phyloP scores from a whole-genome alignment of 1,140 invertebrate genomes.

The Neoseiulus cucumeris region DNA sequence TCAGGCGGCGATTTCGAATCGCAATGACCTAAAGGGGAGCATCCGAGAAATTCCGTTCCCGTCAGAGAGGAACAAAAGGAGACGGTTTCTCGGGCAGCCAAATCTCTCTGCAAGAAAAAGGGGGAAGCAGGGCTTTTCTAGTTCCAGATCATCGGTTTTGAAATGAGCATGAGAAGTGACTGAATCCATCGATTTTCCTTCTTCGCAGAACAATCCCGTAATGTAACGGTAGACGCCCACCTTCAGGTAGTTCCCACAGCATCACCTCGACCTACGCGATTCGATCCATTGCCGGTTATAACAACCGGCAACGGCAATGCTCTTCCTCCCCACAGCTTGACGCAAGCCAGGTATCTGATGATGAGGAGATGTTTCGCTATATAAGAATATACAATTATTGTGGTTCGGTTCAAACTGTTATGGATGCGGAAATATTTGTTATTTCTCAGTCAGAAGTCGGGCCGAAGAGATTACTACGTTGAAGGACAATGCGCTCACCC shows the following conservation, averaged over 20 bases:
- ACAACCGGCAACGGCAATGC: background rate
- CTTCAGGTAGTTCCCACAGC: background rate
- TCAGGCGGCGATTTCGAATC: too few relatives aligned
- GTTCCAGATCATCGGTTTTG: too few relatives aligned
- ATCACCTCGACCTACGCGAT: background rate
- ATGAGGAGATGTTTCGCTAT: background rate
- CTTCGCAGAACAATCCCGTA: background rate
- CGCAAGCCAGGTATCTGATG: background rate
- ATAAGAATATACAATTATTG: background rate
- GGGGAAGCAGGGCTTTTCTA: too few relatives aligned
- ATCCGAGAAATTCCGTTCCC: too few relatives aligned
- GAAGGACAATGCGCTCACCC: background rate
- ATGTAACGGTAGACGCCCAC: constrained; percentile 1
- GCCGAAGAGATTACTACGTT: background rate
- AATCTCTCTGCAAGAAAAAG: too few relatives aligned
- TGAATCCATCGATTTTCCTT: background rate
- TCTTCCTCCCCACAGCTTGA: background rate
- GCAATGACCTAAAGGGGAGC: too few relatives aligned
- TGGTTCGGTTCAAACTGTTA: background rate
- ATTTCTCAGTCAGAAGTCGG: background rate
- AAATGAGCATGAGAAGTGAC: too few relatives aligned
- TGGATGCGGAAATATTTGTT: background rate
- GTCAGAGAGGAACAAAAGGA: too few relatives aligned
- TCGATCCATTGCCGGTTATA: background rate
- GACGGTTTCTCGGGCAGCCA: too few relatives aligned